phyloP scores from a whole-genome alignment of 2,797 vertebrate species.

The Enteromius fasciolatus region DNA sequence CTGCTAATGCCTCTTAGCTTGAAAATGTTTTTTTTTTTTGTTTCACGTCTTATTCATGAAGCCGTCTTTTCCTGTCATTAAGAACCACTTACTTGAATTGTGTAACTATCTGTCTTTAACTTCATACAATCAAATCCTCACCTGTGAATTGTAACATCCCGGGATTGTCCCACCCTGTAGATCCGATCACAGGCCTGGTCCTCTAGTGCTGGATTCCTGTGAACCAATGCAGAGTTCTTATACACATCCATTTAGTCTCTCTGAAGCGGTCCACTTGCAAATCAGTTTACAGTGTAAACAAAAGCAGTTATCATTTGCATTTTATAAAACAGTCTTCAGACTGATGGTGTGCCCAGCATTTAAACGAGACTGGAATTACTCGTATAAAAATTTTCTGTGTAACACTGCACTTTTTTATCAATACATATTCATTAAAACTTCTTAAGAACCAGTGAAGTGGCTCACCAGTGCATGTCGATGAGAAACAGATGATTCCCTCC shows the following conservation, averaged over 20 bases:
- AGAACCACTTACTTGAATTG: neutral
- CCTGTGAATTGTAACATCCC: constrained; percentile 92
- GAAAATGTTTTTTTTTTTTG: neutral
- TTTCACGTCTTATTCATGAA: neutral
- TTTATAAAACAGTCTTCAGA: neutral
- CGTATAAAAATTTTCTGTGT: neutral
- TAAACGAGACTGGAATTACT: neutral
- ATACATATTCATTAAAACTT: neutral
- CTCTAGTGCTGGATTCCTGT: constrained; percentile 95
- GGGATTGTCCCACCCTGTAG: constrained; percentile 91
- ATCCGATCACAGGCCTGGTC: constrained; percentile 97
- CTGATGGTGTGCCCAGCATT: neutral
- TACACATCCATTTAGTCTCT: neutral
- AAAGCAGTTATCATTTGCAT: neutral
- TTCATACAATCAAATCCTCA: constrained; percentile 59
- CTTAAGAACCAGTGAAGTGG: neutral
- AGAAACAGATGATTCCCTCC: constrained; percentile 98
- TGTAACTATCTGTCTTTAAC: neutral
- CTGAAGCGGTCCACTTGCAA: neutral
- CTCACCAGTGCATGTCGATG: constrained; percentile 98
- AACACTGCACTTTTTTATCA: neutral
- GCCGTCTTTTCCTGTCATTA: neutral
- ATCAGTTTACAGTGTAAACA: neutral
- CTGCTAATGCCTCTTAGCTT: neutral
- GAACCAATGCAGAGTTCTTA: neutral